Conservation (phyloP, 2,113 vertebrate species). For the Chunga burmeisteri region DNA sequence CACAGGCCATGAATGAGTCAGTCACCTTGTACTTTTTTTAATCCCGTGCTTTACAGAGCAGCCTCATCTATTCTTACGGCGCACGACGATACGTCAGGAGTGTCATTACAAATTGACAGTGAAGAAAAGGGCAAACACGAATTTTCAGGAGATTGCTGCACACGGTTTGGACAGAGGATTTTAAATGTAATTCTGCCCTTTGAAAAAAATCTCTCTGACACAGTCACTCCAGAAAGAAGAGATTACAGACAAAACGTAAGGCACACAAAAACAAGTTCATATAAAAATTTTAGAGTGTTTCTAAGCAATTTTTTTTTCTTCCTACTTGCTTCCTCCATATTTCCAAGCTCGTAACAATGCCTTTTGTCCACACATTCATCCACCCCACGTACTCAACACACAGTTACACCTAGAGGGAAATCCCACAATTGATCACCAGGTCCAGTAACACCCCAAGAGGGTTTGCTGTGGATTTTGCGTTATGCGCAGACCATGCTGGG, state of each 20-base stretch:
- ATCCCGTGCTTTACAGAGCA: constrained; percentile 37
- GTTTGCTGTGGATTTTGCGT: neutral
- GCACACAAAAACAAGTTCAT: neutral
- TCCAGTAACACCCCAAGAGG: neutral
- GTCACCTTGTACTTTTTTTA: constrained; percentile 51
- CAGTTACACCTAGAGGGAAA: neutral
- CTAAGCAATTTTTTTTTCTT: neutral
- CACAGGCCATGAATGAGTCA: constrained; percentile 57
- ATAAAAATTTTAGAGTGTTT: neutral
- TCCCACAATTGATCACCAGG: neutral
- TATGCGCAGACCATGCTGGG: neutral
- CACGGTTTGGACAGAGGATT: neutral
- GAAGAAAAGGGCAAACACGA: constrained; percentile 17
- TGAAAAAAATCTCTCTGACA: neutral
- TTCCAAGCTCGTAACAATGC: neutral
- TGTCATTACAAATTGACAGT: neutral
- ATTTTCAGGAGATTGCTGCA: neutral
- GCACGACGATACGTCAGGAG: neutral
- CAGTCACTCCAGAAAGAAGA: neutral
- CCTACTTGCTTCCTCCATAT: neutral
- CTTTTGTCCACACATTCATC: neutral
- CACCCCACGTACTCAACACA: neutral
- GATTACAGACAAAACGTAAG: neutral
- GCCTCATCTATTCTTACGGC: neutral
- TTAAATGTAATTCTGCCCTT: neutral